Evolutionary conservation across 2,888 invertebrate species (phyloP).

Genomic region (Nomada fabriciana): DNA sequence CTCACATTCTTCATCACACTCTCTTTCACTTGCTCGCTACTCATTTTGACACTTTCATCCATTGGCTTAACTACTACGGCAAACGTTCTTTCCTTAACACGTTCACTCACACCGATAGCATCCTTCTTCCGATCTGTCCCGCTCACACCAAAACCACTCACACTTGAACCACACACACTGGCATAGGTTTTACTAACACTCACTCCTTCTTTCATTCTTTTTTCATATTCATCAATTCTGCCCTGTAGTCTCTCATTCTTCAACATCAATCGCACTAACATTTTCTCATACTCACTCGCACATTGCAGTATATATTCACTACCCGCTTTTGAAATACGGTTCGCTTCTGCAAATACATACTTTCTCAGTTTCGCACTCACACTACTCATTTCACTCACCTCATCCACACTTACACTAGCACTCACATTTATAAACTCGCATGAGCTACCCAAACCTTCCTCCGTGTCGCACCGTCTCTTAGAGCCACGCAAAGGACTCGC

Average conservation of each 20-base stretch:
- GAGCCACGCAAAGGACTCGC: no score
- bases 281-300: not conserved
- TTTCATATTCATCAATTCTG: not conserved
- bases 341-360: no score
- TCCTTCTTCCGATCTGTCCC: no score
- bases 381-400: not conserved
- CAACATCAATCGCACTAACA: not conserved
- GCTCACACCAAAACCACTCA: no score
- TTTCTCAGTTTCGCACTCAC: not conserved
- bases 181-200: not conserved
- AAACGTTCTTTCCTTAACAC: not conserved
- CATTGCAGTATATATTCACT: no score
- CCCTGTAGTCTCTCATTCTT: not conserved
- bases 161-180: not conserved
- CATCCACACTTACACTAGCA: not conserved
- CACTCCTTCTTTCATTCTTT: not conserved
- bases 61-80: slow-evolving; percentile 13
- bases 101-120: no score
- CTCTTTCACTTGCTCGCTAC: not conserved
- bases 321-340: no score
- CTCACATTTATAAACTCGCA: no score
- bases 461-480: no score
- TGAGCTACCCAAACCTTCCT: not conserved
- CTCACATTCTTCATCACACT: not conserved
- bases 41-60: not conserved